A percentile compares a stretch with the other conserved stretches of the same genome.
phyloP scores from a whole-genome alignment of 2,888 invertebrate genomes.

The Molorchus minor region DNA sequence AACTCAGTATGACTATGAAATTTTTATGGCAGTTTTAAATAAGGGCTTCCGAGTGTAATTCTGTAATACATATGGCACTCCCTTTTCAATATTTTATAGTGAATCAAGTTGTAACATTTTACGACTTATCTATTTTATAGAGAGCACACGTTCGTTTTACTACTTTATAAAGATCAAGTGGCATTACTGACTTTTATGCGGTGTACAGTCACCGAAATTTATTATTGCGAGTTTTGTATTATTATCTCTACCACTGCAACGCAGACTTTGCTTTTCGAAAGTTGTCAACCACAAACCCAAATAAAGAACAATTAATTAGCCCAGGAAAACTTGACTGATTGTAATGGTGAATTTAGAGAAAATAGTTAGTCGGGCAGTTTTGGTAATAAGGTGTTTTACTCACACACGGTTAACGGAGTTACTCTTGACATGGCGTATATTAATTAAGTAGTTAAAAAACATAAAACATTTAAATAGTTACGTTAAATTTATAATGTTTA shows the following conservation, averaged over 20 bases:
- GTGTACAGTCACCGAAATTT: slow-evolving; percentile 43
- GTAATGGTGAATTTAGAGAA: too few species aligned
- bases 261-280: too few species aligned
- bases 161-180: slow-evolving; percentile 53
- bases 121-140: slow-evolving; percentile 50
- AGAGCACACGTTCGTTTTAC: slow-evolving; percentile 49
- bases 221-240: slow-evolving; percentile 27
- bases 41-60: slow-evolving; percentile 24
- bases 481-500: too few species aligned
- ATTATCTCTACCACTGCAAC: slow-evolving; percentile 1
- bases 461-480: too few species aligned
- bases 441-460: too few species aligned
- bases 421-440: too few species aligned
- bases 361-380: too few species aligned
- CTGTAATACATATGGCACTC: slow-evolving; percentile 33
- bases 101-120: slow-evolving; percentile 48
- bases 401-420: too few species aligned
- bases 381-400: too few species aligned
- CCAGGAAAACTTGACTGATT: too few species aligned
- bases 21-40: slow-evolving; percentile 9
- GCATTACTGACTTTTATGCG: slow-evolving; percentile 49
- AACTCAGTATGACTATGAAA: slow-evolving; percentile 5
- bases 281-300: too few species aligned
- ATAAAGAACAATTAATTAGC: too few species aligned
- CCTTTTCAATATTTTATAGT: slow-evolving; percentile 43